Conservation (phyloP, 1,140 invertebrate genomes). For the Macrobrachium nipponense region DNA sequence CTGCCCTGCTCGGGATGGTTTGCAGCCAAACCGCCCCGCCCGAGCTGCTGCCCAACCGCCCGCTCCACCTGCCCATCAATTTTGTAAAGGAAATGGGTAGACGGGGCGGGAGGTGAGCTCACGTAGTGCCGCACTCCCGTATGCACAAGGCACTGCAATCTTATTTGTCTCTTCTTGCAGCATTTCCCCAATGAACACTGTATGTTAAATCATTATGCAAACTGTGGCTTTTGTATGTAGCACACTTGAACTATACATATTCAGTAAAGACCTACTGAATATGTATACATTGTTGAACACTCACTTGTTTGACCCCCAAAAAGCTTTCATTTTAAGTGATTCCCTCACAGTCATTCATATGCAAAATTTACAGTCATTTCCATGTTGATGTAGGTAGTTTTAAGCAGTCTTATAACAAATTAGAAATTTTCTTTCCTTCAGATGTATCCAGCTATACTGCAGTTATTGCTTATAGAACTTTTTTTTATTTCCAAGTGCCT, state of each 20-base stretch:
- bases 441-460: too few relatives aligned
- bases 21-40: constrained; percentile 29
- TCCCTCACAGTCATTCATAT: too few relatives aligned
- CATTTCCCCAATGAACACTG: background rate
- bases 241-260: background rate
- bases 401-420: too few relatives aligned
- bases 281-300: background rate
- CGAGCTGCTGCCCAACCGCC: constrained; percentile 36
- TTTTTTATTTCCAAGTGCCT: background rate
- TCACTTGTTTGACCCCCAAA: background rate
- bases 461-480: too few relatives aligned
- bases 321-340: too few relatives aligned
- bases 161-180: background rate
- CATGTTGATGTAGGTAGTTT: too few relatives aligned
- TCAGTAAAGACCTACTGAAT: too few relatives aligned
- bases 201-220: too few relatives aligned
- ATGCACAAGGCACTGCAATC: constrained; percentile 31
- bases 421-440: too few relatives aligned
- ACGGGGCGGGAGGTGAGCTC: constrained; percentile 30
- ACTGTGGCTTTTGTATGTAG: background rate
- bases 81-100: background rate
- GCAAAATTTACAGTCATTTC: too few relatives aligned
- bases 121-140: constrained; percentile 31
- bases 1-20: constrained; percentile 31
- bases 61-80: background rate